Percentiles rank a stretch among this genome's conserved stretches.
These are phyloP conservation scores for Noctua pronuba DNA, from an alignment of 2,888 invertebrate species.

Conservation along the genomic window DNA sequence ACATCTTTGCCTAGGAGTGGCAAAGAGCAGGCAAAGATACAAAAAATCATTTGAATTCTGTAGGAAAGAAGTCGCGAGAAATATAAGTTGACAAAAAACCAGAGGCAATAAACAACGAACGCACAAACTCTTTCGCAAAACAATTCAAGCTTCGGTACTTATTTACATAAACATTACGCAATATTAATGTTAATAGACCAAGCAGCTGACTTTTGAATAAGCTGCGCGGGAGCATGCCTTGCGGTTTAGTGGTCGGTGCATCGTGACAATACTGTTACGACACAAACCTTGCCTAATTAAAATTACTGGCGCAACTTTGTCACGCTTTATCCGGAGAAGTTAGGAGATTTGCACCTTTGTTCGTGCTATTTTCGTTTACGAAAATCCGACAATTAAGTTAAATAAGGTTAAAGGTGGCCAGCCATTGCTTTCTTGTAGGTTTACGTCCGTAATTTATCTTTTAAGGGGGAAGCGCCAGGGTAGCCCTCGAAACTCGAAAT, in stretches of 20 bases:
- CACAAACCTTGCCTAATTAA: constrained; percentile 79
- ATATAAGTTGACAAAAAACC: too few relatives aligned
- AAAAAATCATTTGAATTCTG: background rate
- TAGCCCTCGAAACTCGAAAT: too few relatives aligned
- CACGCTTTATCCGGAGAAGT: constrained; percentile 35
- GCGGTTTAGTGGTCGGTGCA: constrained; percentile 74
- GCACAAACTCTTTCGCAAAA: constrained; percentile 23
- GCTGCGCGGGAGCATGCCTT: constrained; percentile 56
- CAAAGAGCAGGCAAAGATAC: background rate
- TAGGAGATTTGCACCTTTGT: constrained; percentile 31
- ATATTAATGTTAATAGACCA: constrained; percentile 50
- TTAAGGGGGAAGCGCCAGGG: background rate
- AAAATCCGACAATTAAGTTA: background rate
- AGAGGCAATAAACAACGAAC: background rate
- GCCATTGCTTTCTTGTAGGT: too few relatives aligned
- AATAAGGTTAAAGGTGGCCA: background rate
- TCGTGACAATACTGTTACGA: constrained; percentile 81
- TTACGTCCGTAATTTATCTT: background rate
- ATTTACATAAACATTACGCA: constrained; percentile 49
- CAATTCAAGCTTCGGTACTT: background rate
- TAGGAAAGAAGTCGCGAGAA: background rate
- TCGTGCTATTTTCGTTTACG: constrained; percentile 29
- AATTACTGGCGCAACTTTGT: constrained; percentile 66
- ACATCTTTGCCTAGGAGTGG: background rate
- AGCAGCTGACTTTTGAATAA: constrained; percentile 57